phyloP scores from a whole-genome alignment of 2,113 vertebrate species.

The Pomatorhinus ruficollis region DNA sequence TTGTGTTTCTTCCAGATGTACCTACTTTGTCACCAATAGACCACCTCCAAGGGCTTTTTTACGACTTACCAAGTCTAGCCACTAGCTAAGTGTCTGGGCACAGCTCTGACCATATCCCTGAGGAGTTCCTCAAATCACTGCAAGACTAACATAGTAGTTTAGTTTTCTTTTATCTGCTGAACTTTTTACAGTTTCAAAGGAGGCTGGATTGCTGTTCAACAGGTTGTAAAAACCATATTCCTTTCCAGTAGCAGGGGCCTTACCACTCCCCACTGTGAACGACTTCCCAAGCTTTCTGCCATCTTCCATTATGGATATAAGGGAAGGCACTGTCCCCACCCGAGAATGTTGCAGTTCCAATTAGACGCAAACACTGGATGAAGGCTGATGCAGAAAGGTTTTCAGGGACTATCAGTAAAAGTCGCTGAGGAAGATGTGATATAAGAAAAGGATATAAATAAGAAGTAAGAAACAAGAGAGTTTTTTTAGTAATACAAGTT shows the following conservation, averaged over 20 bases:
- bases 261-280: neutral
- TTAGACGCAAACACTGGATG: neutral
- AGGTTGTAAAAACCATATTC: neutral
- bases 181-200: neutral
- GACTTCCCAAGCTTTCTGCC: neutral
- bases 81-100: neutral
- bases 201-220: neutral
- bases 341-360: rapidly evolving
- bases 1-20: neutral
- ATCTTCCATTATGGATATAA: neutral
- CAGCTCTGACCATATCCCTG: neutral
- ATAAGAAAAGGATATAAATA: neutral
- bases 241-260: neutral
- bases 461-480: neutral
- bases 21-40: neutral
- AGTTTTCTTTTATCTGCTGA: neutral
- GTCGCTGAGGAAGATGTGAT: neutral
- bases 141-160: neutral
- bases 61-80: neutral
- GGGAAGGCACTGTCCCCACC: neutral
- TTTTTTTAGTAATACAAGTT: neutral
- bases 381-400: neutral
- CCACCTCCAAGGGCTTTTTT: neutral
- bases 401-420: neutral
- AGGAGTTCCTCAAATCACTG: neutral